Conservation (phyloP, 1,140 invertebrate species). For the Tetraneura akinire region DNA sequence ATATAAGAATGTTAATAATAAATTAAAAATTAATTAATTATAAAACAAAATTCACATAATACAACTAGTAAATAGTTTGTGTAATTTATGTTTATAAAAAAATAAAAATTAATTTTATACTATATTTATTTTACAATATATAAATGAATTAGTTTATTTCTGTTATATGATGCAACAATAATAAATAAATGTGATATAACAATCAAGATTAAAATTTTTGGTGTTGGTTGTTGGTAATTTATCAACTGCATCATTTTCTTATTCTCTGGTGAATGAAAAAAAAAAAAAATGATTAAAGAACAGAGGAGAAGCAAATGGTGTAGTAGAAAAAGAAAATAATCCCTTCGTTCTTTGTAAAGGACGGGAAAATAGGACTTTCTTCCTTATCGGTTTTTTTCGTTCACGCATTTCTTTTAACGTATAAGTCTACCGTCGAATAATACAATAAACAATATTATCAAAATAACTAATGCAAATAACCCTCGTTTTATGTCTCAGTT, state of each 20-base stretch:
- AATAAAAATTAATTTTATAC: no score
- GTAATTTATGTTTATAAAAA: no score
- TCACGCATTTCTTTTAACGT: constrained; percentile 25
- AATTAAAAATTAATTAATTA: no score
- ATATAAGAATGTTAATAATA: no score
- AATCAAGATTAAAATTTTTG: constrained; percentile 32
- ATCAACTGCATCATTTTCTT: constrained; percentile 32
- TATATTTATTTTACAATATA: no score
- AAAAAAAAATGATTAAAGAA: constrained; percentile 38
- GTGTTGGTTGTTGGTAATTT: constrained; percentile 17
- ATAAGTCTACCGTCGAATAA: constrained; percentile 20
- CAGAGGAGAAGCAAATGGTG: constrained; percentile 25
- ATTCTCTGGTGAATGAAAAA: neutral
- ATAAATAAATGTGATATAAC: constrained; percentile 21
- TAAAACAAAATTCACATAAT: neutral
- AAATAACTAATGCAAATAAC: constrained; percentile 33
- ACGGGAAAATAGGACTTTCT: constrained; percentile 18
- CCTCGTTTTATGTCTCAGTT: constrained; percentile 7
- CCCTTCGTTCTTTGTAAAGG: constrained; percentile 9
- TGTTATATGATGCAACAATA: no score
- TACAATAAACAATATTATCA: constrained; percentile 33
- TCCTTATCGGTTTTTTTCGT: constrained; percentile 26
- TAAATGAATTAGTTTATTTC: no score
- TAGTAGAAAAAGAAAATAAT: constrained; percentile 40
- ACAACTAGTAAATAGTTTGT: neutral